Conservation (phyloP, 2,113 vertebrate species). For the Bolborhynchus lineola region DNA sequence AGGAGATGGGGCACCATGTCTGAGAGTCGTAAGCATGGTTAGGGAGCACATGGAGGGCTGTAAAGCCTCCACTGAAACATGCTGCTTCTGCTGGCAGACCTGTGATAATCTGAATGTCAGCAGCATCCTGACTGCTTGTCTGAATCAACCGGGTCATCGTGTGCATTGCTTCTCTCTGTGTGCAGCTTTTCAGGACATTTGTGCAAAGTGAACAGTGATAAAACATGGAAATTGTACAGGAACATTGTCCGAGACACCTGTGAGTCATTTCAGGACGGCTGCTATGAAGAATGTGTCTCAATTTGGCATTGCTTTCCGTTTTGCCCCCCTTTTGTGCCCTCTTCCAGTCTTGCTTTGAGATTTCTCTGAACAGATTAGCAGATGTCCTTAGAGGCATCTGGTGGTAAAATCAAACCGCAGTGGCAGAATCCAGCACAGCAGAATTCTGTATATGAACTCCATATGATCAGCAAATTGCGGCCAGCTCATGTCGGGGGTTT, state of each 20-base stretch:
- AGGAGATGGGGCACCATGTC: not conserved
- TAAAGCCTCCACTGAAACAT: not conserved
- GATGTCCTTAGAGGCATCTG: constrained; percentile 57
- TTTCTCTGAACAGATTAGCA: constrained; percentile 22
- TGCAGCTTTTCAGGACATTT: not conserved
- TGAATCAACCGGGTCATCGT: accelerated
- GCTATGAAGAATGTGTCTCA: not conserved
- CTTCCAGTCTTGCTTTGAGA: not conserved
- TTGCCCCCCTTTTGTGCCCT: not conserved
- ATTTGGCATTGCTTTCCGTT: not conserved
- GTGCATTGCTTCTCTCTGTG: not conserved
- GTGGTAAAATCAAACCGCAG: constrained; percentile 27
- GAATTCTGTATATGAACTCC: constrained; percentile 27
- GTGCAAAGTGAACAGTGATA: not conserved
- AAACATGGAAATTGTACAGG: not conserved
- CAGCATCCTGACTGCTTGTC: not conserved
- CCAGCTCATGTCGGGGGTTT: constrained; percentile 34
- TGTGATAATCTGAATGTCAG: not conserved
- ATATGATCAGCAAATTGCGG: constrained; percentile 23
- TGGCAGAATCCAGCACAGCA: constrained; percentile 36
- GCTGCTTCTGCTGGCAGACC: not conserved
- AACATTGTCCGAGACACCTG: not conserved
- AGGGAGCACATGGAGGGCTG: not conserved
- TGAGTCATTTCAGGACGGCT: constrained; percentile 24
- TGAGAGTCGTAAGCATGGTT: not conserved